A percentile compares a stretch with the other conserved stretches of the same genome.
phyloP scores from a whole-genome alignment of 2,797 vertebrate genomes.

The Scyliorhinus canicula region DNA sequence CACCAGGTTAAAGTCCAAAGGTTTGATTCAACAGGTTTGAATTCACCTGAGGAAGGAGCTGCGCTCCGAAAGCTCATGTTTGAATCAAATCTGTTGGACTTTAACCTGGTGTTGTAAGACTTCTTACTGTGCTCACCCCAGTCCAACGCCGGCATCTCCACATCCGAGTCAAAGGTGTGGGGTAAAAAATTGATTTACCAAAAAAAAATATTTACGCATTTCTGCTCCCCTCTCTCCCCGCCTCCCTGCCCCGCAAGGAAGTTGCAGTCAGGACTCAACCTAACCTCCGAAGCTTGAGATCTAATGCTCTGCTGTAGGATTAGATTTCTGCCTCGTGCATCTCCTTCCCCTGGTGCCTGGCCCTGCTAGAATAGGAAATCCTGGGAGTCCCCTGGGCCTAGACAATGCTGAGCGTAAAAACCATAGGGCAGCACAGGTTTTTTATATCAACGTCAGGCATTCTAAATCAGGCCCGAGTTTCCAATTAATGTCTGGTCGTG shows the following conservation, averaged over 20 bases:
- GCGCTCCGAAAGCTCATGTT: too few relatives aligned
- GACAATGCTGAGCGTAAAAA: background rate
- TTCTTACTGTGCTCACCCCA: too few relatives aligned
- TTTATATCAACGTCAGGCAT: background rate
- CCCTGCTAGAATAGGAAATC: background rate
- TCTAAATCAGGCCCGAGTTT: slow-evolving; percentile 14
- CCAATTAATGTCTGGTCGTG: background rate
- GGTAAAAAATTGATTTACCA: background rate
- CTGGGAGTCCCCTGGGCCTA: background rate
- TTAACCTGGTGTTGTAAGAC: too few relatives aligned
- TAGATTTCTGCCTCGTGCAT: background rate
- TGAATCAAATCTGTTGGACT: too few relatives aligned
- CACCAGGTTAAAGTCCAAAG: too few relatives aligned
- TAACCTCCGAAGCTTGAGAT: background rate
- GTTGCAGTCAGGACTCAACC: background rate
- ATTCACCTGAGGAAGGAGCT: too few relatives aligned
- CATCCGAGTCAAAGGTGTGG: background rate
- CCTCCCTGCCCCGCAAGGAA: too few relatives aligned
- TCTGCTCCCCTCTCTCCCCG: background rate
- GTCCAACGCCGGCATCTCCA: too few relatives aligned
- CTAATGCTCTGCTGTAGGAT: background rate
- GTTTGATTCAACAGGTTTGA: too few relatives aligned
- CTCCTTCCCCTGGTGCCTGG: background rate
- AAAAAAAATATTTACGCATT: background rate
- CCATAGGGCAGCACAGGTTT: background rate